phyloP scores from a whole-genome alignment of 2,888 invertebrate species.

The Drosophila villosipedis region DNA sequence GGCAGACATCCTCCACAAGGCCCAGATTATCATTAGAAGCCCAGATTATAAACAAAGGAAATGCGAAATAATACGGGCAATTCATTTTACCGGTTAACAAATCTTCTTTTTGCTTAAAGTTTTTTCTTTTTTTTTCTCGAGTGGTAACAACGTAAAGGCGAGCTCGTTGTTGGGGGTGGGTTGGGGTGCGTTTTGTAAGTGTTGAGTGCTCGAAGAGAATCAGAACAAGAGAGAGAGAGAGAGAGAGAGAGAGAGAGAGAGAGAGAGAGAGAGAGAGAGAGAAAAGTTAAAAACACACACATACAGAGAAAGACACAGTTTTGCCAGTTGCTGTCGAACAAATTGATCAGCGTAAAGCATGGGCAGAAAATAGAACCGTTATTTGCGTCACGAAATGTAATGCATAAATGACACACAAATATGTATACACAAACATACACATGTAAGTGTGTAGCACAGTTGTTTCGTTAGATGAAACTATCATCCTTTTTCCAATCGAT shows the following conservation, averaged over 20 bases:
- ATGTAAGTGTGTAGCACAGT: not conserved
- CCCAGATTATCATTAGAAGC: constrained; percentile 70
- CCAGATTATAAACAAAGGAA: not conserved
- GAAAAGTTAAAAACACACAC: not conserved
- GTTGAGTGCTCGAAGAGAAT: not conserved
- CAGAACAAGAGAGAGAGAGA: not conserved
- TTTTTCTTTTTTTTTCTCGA: not conserved
- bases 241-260: not conserved
- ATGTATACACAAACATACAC: not conserved
- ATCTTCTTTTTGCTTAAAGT: not conserved
- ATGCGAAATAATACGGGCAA: not conserved
- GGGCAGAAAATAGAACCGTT: not conserved
- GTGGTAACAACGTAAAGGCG: too few relatives aligned
- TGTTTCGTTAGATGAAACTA: not conserved
- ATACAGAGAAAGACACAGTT: not conserved
- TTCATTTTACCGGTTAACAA: not conserved
- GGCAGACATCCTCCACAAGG: constrained; percentile 83
- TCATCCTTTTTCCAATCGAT: not conserved
- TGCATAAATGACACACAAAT: not conserved
- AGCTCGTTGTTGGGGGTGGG: not conserved
- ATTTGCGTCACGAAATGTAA: not conserved
- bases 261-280: not conserved
- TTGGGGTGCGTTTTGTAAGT: not conserved
- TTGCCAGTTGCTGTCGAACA: not conserved
- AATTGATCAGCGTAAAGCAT: constrained; percentile 1